A percentile compares a stretch with the other conserved stretches of the same genome.
Evolutionary conservation across 2,797 vertebrate genomes (phyloP).

Genomic region (Erpetoichthys calabaricus): DNA sequence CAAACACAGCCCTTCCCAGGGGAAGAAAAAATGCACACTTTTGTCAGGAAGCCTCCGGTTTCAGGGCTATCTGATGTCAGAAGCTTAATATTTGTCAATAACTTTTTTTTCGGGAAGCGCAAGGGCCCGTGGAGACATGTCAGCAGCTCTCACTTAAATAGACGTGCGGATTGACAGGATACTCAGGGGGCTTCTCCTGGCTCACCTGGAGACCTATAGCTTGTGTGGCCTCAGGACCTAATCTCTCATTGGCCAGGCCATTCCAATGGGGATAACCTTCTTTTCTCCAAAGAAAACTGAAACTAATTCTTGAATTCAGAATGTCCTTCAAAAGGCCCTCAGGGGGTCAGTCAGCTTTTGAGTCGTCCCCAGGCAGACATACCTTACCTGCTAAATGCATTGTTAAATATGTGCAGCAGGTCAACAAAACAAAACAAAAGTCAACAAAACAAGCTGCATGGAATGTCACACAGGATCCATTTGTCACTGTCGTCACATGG

Average conservation of each 20-base stretch:
- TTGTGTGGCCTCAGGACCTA: conserved; percentile 5
- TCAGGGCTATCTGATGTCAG: neutral
- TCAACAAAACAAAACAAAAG: too few species aligned
- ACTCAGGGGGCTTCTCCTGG: neutral
- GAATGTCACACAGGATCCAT: too few species aligned
- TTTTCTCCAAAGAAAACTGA: conserved; percentile 7
- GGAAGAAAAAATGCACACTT: neutral
- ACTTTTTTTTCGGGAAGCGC: neutral
- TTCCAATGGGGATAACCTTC: conserved; percentile 11
- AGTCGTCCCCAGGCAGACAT: too few species aligned
- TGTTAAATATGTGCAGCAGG: too few species aligned
- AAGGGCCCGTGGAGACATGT: neutral
- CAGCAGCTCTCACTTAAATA: conserved; percentile 2
- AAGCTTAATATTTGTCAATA: conserved; percentile 5
- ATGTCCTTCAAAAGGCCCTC: too few species aligned
- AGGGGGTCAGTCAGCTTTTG: too few species aligned
- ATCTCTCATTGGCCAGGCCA: conserved; percentile 2
- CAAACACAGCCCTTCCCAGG: neutral
- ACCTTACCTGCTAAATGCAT: too few species aligned
- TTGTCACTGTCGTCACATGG: too few species aligned
- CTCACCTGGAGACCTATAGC: neutral
- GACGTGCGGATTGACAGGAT: neutral
- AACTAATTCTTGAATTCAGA: conserved; percentile 12
- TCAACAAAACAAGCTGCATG: too few species aligned
- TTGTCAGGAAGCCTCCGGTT: neutral